phyloP scores from a whole-genome alignment of 2,797 vertebrate species.

The Coregonus ussuriensis region DNA sequence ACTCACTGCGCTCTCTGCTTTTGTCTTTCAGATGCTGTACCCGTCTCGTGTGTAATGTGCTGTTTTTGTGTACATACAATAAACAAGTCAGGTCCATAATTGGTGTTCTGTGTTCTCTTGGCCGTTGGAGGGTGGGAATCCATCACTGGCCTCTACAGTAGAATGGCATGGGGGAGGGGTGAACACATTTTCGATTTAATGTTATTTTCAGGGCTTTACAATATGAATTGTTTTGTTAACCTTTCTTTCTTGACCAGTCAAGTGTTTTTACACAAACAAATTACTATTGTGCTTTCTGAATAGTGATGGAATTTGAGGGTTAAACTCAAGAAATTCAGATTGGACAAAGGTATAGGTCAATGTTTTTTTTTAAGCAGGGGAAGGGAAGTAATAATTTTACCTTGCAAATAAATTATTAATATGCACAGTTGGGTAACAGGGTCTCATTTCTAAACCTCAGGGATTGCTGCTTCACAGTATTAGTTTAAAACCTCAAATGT shows the following conservation, averaged over 20 bases:
- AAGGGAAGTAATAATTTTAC: too few species aligned
- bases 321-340: too few species aligned
- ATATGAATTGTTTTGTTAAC: neutral
- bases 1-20: constrained; percentile 12
- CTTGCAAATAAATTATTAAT: too few species aligned
- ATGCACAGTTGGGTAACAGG: too few species aligned
- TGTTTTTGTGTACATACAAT: constrained; percentile 78
- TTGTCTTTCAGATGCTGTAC: constrained; percentile 81
- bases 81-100: constrained; percentile 56
- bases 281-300: neutral
- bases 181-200: neutral
- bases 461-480: too few species aligned
- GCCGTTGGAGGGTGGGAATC: neutral
- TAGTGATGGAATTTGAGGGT: too few species aligned
- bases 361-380: too few species aligned
- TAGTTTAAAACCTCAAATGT: too few species aligned
- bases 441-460: too few species aligned
- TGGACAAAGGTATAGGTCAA: too few species aligned
- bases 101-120: constrained; percentile 4
- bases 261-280: neutral
- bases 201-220: neutral
- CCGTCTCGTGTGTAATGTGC: constrained; percentile 76
- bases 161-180: neutral
- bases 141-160: neutral
- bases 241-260: neutral